Evolutionary conservation across 2,888 invertebrate species (phyloP).

Genomic region (Stomorhina lunata): DNA sequence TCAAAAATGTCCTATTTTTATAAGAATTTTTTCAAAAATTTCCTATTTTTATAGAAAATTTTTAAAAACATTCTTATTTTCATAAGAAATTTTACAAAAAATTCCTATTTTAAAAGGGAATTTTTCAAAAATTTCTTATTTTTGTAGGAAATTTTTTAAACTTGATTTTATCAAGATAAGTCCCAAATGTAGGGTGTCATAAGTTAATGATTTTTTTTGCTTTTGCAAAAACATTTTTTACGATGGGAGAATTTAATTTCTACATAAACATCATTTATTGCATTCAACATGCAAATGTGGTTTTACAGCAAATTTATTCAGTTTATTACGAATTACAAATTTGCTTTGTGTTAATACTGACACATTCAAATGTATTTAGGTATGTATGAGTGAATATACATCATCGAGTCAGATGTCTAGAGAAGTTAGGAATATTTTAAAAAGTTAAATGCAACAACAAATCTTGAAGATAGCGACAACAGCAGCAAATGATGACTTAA

Average conservation of each 20-base stretch:
- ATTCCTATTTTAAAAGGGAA: no score
- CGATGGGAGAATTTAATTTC: constrained; percentile 61
- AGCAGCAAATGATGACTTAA: constrained; percentile 48
- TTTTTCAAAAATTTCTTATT: no score
- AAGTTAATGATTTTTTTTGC: background rate
- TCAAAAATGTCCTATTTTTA: no score
- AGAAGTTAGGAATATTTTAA: constrained; percentile 37
- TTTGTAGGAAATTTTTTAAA: background rate
- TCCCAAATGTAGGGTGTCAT: background rate
- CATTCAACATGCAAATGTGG: constrained; percentile 61
- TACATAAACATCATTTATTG: constrained; percentile 49
- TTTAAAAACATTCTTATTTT: no score
- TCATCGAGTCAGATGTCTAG: constrained; percentile 4
- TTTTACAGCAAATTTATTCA: constrained; percentile 52
- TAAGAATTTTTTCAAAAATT: no score
- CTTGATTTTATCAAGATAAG: background rate
- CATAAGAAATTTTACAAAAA: no score
- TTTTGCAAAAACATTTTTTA: constrained; percentile 22
- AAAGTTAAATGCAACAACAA: constrained; percentile 6
- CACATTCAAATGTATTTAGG: background rate
- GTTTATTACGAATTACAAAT: constrained; percentile 46
- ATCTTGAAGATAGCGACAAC: background rate
- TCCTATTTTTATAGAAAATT: no score
- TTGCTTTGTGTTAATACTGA: constrained; percentile 1
- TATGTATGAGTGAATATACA: background rate